Conservation (phyloP, 2,113 vertebrate genomes). For the Hemicordylus capensis region DNA sequence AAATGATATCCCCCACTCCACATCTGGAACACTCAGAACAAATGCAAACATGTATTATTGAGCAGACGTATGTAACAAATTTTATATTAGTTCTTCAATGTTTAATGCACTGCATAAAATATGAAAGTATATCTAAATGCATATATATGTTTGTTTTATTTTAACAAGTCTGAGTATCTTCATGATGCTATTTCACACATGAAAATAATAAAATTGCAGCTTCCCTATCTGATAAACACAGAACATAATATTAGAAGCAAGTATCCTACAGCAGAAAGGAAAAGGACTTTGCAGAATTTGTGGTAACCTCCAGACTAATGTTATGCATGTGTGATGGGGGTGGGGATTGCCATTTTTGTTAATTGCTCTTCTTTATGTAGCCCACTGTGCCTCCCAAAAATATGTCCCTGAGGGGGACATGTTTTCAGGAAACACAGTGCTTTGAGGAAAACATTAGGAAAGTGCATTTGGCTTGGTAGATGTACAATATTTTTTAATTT, state of each 20-base stretch:
- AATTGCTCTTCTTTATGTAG: no score
- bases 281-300: slow-evolving; percentile 1
- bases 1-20: neutral
- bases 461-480: neutral
- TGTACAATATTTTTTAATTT: neutral
- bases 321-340: no score
- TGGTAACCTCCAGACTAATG: no score
- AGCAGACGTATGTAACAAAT: neutral
- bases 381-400: no score
- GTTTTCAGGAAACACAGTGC: no score
- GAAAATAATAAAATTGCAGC: neutral
- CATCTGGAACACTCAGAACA: neutral
- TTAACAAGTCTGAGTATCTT: neutral
- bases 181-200: neutral
- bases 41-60: neutral
- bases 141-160: neutral
- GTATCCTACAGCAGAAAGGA: neutral
- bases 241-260: neutral
- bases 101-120: neutral
- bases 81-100: neutral
- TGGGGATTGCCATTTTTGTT: no score
- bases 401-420: no score
- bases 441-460: accelerated
- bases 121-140: neutral
- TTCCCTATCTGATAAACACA: neutral